Base-by-base conservation (phyloP, 2,888 invertebrate genomes). In the Apoda limacodes region DNA sequence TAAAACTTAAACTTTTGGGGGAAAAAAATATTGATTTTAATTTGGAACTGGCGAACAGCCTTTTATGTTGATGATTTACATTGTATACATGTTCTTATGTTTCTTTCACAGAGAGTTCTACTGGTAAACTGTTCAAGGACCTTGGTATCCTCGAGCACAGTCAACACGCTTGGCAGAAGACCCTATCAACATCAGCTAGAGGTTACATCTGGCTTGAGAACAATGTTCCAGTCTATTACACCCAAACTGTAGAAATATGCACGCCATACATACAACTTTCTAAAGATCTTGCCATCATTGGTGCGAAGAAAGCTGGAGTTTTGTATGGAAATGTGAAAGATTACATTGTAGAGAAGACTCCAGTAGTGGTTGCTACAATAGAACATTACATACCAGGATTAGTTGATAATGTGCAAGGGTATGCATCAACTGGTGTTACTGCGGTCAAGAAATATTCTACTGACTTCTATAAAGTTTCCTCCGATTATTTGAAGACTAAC, bases 321-420 rank as follows among this genome's bases (percentile, higher is more conserved):
- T 35, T 82, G 2, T 85, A 80, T 39, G 57, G 57, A 2, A 83
- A 83, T 41, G 45, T 72, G n/a, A 71, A 61, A 14, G 74, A 75
- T 5, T 85, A 83, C 47, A 57, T 82, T 2, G 56, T 60, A 3
- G 76, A 76, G 34, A 86, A 85, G 45, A 65, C 72, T 9, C 78
- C 82, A 0, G 54, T 75, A 1, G 75, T 81, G 0, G 45, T 63
- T 0, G 57, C 63, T 0, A 70, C 71, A 0, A 82, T 91, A 47
- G 90, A 91, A 29, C 69, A 85, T 38, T 89, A 90, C 52, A 85
- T 85, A 6, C 91, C 91, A 1, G 90, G 90, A n/a, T 63, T 89
- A 35, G 58, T 89, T 12, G 84, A 84, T 9, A 84, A 83, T 48
- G 76, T 89, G 10, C 83, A 85, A 44, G 66, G 71, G 20, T 74